Evolutionary conservation across 2,888 invertebrate species (phyloP).

Genomic region (Tanaodytes sp.): DNA sequence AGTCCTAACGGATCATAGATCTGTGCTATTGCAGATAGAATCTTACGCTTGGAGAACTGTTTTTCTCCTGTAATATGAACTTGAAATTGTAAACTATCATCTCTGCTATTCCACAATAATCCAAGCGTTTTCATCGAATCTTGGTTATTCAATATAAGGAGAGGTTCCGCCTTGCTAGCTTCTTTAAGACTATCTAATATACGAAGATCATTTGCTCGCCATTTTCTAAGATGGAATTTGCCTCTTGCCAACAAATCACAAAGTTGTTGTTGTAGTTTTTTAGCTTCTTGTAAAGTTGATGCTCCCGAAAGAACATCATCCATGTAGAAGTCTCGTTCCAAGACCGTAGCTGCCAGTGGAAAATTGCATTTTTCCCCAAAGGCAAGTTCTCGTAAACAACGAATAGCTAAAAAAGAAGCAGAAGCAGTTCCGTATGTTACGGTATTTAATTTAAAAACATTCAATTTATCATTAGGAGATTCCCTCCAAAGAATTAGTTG

Average conservation of each 20-base stretch:
- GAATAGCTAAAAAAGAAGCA: conserved; percentile 14
- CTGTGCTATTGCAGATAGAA: conserved; percentile 27
- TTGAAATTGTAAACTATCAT: conserved; percentile 36
- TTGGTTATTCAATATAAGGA: conserved; percentile 26
- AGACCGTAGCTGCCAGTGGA: not conserved
- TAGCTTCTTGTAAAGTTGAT: not conserved
- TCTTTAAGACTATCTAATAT: not conserved
- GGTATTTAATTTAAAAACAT: conserved; percentile 9
- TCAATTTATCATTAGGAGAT: not conserved
- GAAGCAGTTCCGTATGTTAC: conserved; percentile 18
- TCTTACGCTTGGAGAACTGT: not conserved
- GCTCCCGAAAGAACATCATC: conserved; percentile 6
- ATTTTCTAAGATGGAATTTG: conserved; percentile 37
- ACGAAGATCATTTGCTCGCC: conserved; percentile 24
- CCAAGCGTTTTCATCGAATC: conserved; percentile 41
- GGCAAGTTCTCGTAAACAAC: conserved; percentile 1
- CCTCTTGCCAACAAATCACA: conserved; percentile 9
- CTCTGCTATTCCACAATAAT: conserved; percentile 40
- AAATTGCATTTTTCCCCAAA: conserved; percentile 8
- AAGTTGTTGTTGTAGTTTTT: not conserved
- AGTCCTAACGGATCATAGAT: conserved; percentile 49
- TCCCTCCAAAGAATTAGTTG: conserved; percentile 17
- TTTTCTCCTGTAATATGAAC: not conserved
- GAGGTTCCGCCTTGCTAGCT: not conserved
- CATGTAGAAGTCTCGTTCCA: conserved; percentile 10